A percentile compares a stretch with the other conserved stretches of the same genome.
Evolutionary conservation across 2,113 vertebrate species (phyloP).

Genomic region (Clupea harengus): DNA sequence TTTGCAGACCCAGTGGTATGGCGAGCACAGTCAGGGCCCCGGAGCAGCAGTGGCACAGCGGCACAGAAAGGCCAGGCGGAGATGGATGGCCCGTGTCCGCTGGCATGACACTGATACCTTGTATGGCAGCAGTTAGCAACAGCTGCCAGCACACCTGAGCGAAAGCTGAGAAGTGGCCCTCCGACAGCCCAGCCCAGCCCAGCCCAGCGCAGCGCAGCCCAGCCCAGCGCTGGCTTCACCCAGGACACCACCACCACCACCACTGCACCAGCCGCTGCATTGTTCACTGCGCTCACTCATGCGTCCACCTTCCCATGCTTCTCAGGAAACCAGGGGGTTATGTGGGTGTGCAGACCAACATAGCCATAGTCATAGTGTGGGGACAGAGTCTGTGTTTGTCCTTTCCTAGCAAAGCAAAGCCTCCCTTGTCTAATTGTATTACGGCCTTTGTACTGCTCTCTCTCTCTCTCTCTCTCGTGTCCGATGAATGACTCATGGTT

Average conservation of each 20-base stretch:
- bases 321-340: neutral
- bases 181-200: neutral
- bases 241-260: neutral
- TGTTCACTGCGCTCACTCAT: neutral
- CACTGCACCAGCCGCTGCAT: neutral
- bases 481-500: neutral
- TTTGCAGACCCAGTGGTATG: neutral
- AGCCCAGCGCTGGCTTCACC: neutral
- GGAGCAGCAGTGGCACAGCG: neutral
- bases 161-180: neutral
- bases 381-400: neutral
- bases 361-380: neutral
- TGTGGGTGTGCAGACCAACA: neutral
- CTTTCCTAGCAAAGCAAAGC: neutral
- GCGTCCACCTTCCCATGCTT: neutral
- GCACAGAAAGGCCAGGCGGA: neutral
- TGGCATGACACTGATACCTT: neutral
- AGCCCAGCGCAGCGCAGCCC: neutral
- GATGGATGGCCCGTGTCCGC: conserved; percentile 1
- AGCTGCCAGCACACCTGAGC: conserved; percentile 9
- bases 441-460: neutral
- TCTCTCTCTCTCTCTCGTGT: neutral
- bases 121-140: conserved; percentile 5
- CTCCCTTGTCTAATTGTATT: neutral
- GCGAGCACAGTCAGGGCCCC: neutral